These are phyloP conservation scores for Eledona agricola DNA, from an alignment of 2,888 invertebrate genomes.

Conservation along the genomic window DNA sequence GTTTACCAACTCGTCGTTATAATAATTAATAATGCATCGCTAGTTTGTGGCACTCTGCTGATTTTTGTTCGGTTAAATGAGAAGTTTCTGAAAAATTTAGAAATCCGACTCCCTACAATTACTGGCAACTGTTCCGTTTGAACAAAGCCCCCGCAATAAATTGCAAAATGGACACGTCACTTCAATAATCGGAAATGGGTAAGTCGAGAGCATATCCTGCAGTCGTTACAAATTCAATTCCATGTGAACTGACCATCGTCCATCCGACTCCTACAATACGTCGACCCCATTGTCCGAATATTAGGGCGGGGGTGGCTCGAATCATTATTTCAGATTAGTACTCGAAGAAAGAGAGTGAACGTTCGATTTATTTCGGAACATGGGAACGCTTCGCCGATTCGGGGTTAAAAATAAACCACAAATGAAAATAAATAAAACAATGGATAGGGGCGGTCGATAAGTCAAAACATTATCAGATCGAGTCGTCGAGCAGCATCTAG, in stretches of 20 bases:
- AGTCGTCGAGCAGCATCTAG: constrained; percentile 34
- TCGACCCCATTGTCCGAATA: constrained; percentile 41
- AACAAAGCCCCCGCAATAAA: constrained; percentile 4
- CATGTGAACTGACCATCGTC: constrained; percentile 43
- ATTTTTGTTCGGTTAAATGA: no score
- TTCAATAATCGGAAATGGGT: constrained; percentile 40
- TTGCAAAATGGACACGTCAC: constrained; percentile 26
- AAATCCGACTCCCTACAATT: background rate
- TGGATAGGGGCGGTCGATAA: constrained; percentile 47
- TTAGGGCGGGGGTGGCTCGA: constrained; percentile 44
- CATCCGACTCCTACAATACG: constrained; percentile 35
- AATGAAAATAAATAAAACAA: constrained; percentile 57
- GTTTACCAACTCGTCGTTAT: no score
- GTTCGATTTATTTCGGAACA: constrained; percentile 32
- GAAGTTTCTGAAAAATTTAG: no score
- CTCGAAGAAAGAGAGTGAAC: constrained; percentile 42
- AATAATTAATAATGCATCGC: no score
- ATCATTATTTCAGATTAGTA: constrained; percentile 51
- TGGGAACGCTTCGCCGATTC: constrained; percentile 22
- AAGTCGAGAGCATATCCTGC: constrained; percentile 35
- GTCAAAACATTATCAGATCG: constrained; percentile 41
- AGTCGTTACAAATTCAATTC: constrained; percentile 29
- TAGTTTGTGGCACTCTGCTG: no score
- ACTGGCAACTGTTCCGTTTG: background rate
- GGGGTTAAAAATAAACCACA: constrained; percentile 29